phyloP scores from a whole-genome alignment of 2,113 vertebrate genomes.

The Variabilichromis moorii region DNA sequence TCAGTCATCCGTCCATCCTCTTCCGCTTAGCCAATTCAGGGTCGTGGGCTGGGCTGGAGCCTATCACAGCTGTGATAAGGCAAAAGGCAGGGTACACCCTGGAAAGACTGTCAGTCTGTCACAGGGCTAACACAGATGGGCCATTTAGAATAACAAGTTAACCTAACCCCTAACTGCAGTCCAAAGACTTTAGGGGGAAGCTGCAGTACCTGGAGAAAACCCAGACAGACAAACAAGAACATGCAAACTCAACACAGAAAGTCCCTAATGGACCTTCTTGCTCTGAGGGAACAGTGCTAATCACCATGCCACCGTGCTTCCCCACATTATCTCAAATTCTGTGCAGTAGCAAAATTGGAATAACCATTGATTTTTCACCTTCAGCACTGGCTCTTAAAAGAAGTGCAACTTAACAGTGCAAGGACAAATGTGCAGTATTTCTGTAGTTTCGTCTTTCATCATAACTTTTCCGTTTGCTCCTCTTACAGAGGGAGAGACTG shows the following conservation, averaged over 20 bases:
- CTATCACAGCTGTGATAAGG: not conserved
- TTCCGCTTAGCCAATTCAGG: not conserved
- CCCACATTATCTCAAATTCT: not conserved
- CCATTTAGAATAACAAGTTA: not conserved
- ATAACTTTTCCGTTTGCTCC: not conserved
- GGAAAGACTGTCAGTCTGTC: not conserved
- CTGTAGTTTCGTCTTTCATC: not conserved
- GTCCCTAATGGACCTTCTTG: not conserved
- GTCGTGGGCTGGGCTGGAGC: not conserved
- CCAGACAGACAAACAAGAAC: not conserved
- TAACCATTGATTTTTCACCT: not conserved
- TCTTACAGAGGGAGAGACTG: conserved; percentile 86
- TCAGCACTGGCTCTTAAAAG: not conserved
- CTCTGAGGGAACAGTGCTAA: not conserved
- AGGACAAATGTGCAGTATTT: not conserved
- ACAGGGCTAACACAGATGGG: not conserved
- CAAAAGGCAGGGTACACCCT: not conserved
- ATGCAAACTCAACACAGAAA: not conserved
- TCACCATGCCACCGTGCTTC: not conserved
- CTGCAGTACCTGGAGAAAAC: not conserved
- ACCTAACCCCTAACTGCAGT: not conserved
- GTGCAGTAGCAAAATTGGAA: not conserved
- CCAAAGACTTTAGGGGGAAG: not conserved
- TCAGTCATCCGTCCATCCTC: not conserved
- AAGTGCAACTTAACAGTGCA: not conserved